Conservation (phyloP, 2,888 invertebrate species). For the Prenolepis imparis region DNA sequence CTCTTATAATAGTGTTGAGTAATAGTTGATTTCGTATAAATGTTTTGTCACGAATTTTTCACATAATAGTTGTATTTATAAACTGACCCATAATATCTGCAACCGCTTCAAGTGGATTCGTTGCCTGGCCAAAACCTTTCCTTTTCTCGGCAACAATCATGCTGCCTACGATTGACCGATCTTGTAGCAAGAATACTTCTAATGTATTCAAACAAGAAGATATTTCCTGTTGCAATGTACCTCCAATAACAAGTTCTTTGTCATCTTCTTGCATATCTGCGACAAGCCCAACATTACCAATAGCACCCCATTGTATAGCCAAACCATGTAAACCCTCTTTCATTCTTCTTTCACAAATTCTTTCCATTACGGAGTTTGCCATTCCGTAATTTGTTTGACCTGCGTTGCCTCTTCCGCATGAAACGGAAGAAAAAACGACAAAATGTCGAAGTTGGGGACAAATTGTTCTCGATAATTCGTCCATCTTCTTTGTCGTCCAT, state of each 20-base stretch:
- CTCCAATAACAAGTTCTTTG: conserved; percentile 85
- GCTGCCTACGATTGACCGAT: conserved; percentile 90
- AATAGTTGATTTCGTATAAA: no score
- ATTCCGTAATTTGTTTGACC: conserved; percentile 90
- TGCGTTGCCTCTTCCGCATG: conserved; percentile 89
- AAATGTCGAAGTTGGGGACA: conserved; percentile 87
- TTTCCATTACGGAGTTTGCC: conserved; percentile 88
- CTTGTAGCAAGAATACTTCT: conserved; percentile 83
- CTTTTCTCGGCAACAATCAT: conserved; percentile 95
- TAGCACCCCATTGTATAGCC: no score
- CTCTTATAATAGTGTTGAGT: no score
- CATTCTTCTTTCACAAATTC: conserved; percentile 80
- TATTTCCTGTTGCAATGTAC: conserved; percentile 95
- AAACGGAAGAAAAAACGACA: conserved; percentile 89
- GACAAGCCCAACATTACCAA: no score
- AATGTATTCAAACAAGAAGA: conserved; percentile 91
- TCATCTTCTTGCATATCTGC: no score
- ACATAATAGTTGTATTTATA: neutral
- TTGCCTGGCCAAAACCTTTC: conserved; percentile 87
- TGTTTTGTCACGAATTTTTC: neutral
- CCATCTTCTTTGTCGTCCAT: conserved; percentile 87
- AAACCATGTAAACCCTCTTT: no score
- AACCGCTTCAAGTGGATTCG: conserved; percentile 91
- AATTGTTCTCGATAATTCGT: conserved; percentile 86
- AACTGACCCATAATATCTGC: conserved; percentile 87